Conservation (phyloP, 2,113 vertebrate genomes). For the Hippocampus comes region DNA sequence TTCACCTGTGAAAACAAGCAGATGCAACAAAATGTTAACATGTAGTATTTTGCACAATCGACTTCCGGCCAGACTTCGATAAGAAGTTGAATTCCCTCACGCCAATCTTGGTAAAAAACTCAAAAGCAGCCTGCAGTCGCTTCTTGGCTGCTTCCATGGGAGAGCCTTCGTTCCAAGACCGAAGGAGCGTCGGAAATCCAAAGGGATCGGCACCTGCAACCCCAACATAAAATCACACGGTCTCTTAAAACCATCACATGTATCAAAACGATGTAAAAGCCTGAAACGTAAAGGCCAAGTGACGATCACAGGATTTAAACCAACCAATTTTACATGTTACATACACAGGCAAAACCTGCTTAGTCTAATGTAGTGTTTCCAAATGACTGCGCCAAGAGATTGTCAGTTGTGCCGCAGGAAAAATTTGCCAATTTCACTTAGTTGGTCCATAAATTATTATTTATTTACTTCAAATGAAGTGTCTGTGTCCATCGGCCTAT, state of each 20-base stretch:
- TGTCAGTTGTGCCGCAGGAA: too few species aligned
- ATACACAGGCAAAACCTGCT: too few species aligned
- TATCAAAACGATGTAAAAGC: background rate
- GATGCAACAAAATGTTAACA: background rate
- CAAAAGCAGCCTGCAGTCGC: constrained; percentile 64
- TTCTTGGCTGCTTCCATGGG: constrained; percentile 63
- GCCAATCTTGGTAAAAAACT: constrained; percentile 73
- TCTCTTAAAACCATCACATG: background rate
- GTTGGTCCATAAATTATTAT: too few species aligned
- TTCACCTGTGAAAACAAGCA: constrained; percentile 58
- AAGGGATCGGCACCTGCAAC: constrained; percentile 63
- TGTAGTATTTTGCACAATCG: background rate
- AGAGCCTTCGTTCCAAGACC: constrained; percentile 59
- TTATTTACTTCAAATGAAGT: too few species aligned
- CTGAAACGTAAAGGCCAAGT: background rate
- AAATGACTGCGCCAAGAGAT: too few species aligned
- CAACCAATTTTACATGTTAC: too few species aligned
- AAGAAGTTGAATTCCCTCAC: constrained; percentile 31
- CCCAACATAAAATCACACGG: background rate
- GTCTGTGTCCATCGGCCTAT: too few species aligned
- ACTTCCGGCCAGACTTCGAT: background rate
- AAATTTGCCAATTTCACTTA: too few species aligned
- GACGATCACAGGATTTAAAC: too few species aligned
- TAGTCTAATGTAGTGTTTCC: too few species aligned
- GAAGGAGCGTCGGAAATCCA: constrained; percentile 53